Evolutionary conservation across 2,113 vertebrate genomes (phyloP).

Genomic region (Anguilla rostrata): DNA sequence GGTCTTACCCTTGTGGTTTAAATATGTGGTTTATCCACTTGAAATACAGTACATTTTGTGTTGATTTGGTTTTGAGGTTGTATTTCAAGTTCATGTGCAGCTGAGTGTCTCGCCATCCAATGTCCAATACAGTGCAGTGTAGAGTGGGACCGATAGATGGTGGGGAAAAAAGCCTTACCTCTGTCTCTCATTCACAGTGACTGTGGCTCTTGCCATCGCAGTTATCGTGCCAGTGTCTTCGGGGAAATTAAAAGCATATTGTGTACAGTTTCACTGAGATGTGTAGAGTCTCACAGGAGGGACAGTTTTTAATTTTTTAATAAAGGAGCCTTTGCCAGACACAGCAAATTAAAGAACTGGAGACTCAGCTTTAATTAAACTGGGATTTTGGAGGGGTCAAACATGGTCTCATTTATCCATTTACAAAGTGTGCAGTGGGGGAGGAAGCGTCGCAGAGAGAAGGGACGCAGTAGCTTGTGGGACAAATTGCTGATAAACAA

Average conservation of each 20-base stretch:
- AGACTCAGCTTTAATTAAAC: constrained; percentile 73
- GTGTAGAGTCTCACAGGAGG: constrained; percentile 55
- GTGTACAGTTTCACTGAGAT: constrained; percentile 70
- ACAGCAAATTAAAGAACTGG: constrained; percentile 66
- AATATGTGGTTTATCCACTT: background rate
- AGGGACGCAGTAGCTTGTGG: constrained; percentile 19
- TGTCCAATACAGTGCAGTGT: constrained; percentile 3
- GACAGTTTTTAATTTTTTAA: constrained; percentile 71
- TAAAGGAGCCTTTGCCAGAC: constrained; percentile 59
- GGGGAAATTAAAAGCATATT: constrained; percentile 79
- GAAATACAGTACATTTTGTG: background rate
- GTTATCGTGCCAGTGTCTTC: constrained; percentile 61
- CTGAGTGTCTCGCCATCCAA: background rate
- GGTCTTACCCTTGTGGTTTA: no score
- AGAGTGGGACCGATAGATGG: constrained; percentile 45
- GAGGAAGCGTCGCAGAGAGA: constrained; percentile 39
- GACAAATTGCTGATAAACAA: constrained; percentile 6
- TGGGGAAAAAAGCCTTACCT: constrained; percentile 54
- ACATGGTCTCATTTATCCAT: constrained; percentile 65
- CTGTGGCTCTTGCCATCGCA: constrained; percentile 56
- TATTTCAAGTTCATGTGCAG: background rate
- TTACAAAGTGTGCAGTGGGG: constrained; percentile 44
- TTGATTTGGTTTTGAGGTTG: background rate
- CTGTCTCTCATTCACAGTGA: constrained; percentile 58
- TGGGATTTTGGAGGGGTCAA: constrained; percentile 69